A percentile compares a stretch with the other conserved stretches of the same genome.
Conservation (phyloP, 2,797 vertebrate genomes). For the Valencia hispanica region DNA sequence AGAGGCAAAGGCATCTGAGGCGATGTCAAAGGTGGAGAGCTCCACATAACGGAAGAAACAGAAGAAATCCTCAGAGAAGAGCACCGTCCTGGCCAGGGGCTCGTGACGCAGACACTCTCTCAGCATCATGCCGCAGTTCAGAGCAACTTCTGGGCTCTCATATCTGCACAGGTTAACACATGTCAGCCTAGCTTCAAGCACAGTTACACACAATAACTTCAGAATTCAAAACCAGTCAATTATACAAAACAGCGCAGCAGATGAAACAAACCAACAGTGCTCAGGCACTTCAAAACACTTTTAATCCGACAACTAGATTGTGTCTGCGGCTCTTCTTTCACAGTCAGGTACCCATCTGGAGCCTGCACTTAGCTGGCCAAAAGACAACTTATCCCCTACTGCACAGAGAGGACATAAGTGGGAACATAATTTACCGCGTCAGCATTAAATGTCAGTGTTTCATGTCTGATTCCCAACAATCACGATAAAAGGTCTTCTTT, state of each 20-base stretch:
- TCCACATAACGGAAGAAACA: conserved; percentile 85
- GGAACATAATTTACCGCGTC: neutral
- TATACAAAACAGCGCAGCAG: neutral
- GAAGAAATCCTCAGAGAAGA: conserved; percentile 84
- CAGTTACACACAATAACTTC: neutral
- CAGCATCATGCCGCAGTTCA: conserved; percentile 88
- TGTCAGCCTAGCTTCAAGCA: conserved; percentile 1
- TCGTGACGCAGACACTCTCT: conserved; percentile 85
- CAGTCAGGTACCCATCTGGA: neutral
- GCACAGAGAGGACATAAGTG: neutral
- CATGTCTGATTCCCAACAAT: conserved; percentile 16
- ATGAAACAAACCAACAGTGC: conserved; percentile 5
- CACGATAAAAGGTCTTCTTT: conserved; percentile 16
- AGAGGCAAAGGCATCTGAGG: conserved; percentile 85
- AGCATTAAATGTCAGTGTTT: conserved; percentile 24
- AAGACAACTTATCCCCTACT: neutral
- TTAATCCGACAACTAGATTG: neutral
- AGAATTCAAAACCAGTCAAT: neutral
- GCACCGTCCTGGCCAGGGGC: conserved; percentile 80
- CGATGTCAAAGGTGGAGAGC: conserved; percentile 86
- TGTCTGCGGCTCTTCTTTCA: conserved; percentile 8
- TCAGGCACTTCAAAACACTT: neutral
- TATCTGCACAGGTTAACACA: conserved; percentile 73
- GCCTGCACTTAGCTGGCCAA: neutral
- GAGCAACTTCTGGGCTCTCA: conserved; percentile 83